phyloP scores from a whole-genome alignment of 92 coral and sea anemone genomes.

The Phymanthus crucifer region DNA sequence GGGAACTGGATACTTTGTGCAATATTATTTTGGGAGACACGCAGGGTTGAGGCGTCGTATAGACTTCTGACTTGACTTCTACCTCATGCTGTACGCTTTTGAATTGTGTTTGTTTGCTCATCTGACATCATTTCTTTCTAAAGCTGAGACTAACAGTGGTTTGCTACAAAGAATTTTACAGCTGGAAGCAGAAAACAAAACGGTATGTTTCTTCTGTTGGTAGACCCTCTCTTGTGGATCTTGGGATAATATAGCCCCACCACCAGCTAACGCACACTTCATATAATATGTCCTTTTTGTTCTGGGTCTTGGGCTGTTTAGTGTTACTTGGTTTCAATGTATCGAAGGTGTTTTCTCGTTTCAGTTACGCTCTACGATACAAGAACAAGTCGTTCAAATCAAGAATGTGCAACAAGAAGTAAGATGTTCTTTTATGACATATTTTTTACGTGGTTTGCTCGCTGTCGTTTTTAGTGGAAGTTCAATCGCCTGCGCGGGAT shows the following conservation, averaged over 20 bases:
- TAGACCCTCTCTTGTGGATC: not conserved
- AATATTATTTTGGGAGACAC: no score
- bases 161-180: slow-evolving; percentile 42
- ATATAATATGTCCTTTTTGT: no score
- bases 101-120: not conserved
- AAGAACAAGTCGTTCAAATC: slow-evolving; percentile 56
- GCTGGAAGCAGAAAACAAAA: slow-evolving; percentile 35
- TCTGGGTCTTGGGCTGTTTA: no score
- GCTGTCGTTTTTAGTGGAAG: not conserved
- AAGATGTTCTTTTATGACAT: not conserved
- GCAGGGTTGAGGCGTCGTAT: no score
- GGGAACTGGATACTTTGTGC: no score
- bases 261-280: no score
- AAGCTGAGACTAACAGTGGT: slow-evolving; percentile 22
- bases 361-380: slow-evolving; percentile 54
- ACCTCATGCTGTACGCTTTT: no score
- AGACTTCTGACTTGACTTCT: no score
- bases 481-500: no score
- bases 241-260: no score
- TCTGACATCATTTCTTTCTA: not conserved
- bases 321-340: no score
- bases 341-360: not conserved
- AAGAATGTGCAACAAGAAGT: slow-evolving; percentile 61
- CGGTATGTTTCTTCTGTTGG: slow-evolving; percentile 1
- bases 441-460: not conserved